phyloP scores from a whole-genome alignment of 2,888 invertebrate genomes.

The Phlogophora meticulosa region DNA sequence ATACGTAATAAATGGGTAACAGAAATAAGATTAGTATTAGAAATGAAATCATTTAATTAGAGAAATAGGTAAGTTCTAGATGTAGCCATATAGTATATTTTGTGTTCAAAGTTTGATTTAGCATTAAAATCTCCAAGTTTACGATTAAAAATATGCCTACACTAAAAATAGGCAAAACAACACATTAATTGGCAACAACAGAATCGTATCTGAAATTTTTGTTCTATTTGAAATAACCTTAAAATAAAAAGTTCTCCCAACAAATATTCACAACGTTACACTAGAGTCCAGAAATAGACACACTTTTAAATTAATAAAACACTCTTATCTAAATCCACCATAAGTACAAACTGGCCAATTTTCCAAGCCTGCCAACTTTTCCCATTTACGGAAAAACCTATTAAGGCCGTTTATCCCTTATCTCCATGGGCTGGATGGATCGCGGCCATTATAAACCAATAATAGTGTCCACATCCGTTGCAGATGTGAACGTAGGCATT shows the following conservation, averaged over 20 bases:
- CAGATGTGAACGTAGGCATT: constrained; percentile 58
- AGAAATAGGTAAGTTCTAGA: background rate
- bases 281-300: background rate
- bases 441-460: constrained; percentile 67
- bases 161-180: too few relatives aligned
- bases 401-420: constrained; percentile 63
- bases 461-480: constrained; percentile 61
- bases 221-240: too few relatives aligned
- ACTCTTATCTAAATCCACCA: constrained; percentile 23
- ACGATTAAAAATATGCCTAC: too few relatives aligned
- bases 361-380: constrained; percentile 48
- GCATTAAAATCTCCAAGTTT: too few relatives aligned
- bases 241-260: too few relatives aligned
- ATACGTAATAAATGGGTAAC: background rate
- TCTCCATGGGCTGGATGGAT: constrained; percentile 63
- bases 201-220: too few relatives aligned
- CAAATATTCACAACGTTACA: background rate
- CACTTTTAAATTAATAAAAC: constrained; percentile 41
- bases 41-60: too few relatives aligned
- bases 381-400: constrained; percentile 56
- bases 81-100: too few relatives aligned
- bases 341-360: constrained; percentile 45
- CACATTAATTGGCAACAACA: too few relatives aligned
- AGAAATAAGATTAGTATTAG: background rate
- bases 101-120: too few relatives aligned